A percentile compares a stretch with the other conserved stretches of the same genome.
Conservation (phyloP, 2,888 invertebrate species). For the Noctua pronuba region DNA sequence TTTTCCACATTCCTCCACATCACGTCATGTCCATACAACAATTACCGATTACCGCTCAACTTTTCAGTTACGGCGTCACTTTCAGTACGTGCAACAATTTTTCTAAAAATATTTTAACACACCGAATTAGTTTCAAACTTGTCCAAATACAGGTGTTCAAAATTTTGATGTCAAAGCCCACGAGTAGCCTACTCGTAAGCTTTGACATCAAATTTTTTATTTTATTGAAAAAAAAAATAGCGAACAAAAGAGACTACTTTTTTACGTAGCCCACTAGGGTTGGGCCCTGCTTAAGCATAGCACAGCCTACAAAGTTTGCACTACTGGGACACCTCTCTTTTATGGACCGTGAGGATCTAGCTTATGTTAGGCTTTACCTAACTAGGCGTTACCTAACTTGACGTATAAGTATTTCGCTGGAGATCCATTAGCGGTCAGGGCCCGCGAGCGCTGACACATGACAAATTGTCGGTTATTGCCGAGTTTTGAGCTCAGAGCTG, state of each 20-base stretch:
- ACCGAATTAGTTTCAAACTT: background rate
- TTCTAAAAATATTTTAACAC: background rate
- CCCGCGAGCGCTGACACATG: conserved; percentile 68
- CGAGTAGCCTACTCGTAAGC: too few species aligned
- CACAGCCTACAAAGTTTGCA: background rate
- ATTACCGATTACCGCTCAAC: background rate
- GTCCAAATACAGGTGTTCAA: background rate
- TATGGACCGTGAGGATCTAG: background rate
- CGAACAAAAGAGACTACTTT: too few species aligned
- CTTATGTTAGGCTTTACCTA: background rate
- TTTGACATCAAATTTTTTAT: too few species aligned
- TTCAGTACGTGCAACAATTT: background rate
- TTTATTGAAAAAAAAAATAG: background rate
- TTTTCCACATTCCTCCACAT: background rate
- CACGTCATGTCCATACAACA: background rate
- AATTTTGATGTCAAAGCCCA: background rate
- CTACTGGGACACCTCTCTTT: background rate
- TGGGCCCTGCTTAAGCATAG: background rate
- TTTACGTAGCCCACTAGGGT: background rate
- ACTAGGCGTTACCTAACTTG: background rate
- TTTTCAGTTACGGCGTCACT: too few species aligned
- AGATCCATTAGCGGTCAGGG: conserved; percentile 73
- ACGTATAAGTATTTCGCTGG: conserved; percentile 50
- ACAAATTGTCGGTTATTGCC: conserved; percentile 73
- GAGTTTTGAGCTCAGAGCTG: conserved; percentile 53